These are phyloP conservation scores for Acomys russatus DNA, from an alignment of 2,797 vertebrate genomes.

Conservation along the genomic window DNA sequence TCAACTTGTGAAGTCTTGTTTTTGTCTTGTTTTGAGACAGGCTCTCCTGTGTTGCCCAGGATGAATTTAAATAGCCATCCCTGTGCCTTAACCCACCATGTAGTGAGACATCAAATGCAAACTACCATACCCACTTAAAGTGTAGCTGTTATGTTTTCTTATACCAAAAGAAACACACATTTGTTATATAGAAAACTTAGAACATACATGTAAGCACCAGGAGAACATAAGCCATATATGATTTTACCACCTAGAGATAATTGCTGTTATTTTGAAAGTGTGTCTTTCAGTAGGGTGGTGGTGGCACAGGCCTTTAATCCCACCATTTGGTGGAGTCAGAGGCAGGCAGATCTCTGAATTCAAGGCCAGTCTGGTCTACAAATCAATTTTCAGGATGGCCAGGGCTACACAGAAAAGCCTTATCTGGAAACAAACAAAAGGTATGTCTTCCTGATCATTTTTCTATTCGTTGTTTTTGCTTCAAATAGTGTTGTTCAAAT, in stretches of 20 bases:
- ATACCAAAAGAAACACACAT: slow-evolving; percentile 40
- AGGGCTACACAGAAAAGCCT: background rate
- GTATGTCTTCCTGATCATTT: background rate
- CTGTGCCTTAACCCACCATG: background rate
- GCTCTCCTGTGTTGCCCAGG: background rate
- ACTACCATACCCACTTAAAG: background rate
- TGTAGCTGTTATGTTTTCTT: slow-evolving; percentile 39
- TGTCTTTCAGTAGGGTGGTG: background rate
- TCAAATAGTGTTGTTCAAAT: slow-evolving; percentile 38
- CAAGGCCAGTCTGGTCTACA: background rate
- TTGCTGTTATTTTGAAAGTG: background rate
- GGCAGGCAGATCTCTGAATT: background rate
- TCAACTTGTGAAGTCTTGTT: background rate
- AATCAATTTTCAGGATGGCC: background rate
- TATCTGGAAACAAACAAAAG: background rate
- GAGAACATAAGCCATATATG: slow-evolving; percentile 11
- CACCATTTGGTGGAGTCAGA: background rate
- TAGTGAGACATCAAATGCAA: background rate
- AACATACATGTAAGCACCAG: background rate
- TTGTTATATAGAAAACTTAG: slow-evolving; percentile 30
- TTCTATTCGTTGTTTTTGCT: slow-evolving; percentile 16
- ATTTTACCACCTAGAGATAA: background rate
- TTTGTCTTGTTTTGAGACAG: background rate
- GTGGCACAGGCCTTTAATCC: background rate
- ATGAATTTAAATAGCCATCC: background rate